Base-by-base conservation (phyloP, 2,113 vertebrate genomes). In the Sinocyclocheilus rhinocerous region DNA sequence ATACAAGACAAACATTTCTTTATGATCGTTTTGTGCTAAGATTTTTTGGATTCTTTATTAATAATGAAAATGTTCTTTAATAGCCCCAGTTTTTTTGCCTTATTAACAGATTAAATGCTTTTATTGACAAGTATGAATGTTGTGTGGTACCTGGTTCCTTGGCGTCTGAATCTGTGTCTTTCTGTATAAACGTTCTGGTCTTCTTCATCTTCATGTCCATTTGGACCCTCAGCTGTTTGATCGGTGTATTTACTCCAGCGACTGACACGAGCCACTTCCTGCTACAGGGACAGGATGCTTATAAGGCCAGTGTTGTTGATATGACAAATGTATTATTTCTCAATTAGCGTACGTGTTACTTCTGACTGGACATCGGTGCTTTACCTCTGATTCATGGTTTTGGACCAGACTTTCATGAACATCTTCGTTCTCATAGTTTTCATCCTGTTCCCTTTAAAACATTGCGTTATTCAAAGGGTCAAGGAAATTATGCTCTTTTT, bases 181-280 rank as follows among this genome's bases (percentile, higher is more conserved):
- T 93, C 90, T 52, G 88, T 89, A 86, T 48, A 88, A 67, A 86
- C 20, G 3, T 59, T 84, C 57, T 86, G 84, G 16, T 94, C 92
- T 4, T 89, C 84, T 0, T 42, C 45, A 48, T 48, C 45, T 48
- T 48, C 45, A 48, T 48, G 45, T 48, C 11, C 45, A 16, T 10
- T 33, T n/a, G 57, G 50, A 42, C 87, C 90, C 29, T 92, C 90
- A 22, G 59, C 50, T 22, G 89, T 88, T 42, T 89, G 42, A 26
- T 93, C 90, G 87, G 96, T 87, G 79, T 97, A 97, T 87, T 97
- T 98, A 90, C 76, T 95, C 97, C 97, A 98, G 86, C 94, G 94
- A 91, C 94, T 98, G 82, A 86, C 59, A 42, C 57, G 89, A 75
- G 15, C 26, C 2, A 45, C 88, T 76, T 50, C 63, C 12, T 90